A percentile compares a stretch with the other conserved stretches of the same genome.
phyloP scores from a whole-genome alignment of 2,113 vertebrate genomes.

The Mormoops blainvillei region DNA sequence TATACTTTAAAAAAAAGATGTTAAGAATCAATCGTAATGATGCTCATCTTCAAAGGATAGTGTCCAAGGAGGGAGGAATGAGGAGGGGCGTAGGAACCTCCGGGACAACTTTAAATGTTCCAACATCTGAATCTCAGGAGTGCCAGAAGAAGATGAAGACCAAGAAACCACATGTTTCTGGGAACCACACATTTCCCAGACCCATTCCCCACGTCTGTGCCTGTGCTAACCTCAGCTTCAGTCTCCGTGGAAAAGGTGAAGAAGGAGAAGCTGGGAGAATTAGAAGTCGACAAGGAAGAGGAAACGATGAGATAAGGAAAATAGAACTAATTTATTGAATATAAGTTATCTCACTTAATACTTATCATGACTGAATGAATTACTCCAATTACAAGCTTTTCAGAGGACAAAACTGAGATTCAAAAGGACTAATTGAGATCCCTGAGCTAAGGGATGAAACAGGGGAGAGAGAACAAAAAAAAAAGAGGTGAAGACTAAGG shows the following conservation, averaged over 20 bases:
- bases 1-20: no score
- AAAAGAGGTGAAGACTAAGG: background rate
- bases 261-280: background rate
- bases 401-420: background rate
- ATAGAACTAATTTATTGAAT: background rate
- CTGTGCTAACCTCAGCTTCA: background rate
- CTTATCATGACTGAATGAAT: background rate
- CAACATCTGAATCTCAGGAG: no score
- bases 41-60: background rate
- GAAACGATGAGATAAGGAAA: background rate
- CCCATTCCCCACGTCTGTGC: background rate
- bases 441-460: background rate
- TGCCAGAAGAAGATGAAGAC: no score
- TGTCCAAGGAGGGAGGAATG: no score
- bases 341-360: background rate
- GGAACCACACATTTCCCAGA: background rate
- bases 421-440: background rate
- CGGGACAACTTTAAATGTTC: no score
- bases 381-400: background rate
- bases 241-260: background rate
- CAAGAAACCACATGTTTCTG: no score
- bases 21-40: background rate
- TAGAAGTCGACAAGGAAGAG: background rate
- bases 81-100: no score
- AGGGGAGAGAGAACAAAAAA: background rate